Base-by-base conservation (phyloP, 2,888 invertebrate species). In the Amblyjoppa proteus region DNA sequence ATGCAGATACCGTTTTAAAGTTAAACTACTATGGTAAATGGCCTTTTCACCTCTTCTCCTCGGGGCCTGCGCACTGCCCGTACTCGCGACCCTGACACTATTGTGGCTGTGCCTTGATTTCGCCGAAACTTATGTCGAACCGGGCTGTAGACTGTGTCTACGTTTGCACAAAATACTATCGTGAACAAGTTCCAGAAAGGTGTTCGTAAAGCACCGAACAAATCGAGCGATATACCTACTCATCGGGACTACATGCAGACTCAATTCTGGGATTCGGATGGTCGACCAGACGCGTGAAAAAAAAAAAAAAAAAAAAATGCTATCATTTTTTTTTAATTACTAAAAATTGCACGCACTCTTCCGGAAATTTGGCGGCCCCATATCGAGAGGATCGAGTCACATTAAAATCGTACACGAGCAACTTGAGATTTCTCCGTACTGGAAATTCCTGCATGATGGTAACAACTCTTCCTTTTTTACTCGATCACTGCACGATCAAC, bases 11-110 rank as follows among this genome's bases (percentile, higher is more conserved):
- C 11, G 7, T 69, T 61, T 61, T 31, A 28, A 66, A 83, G 73
- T 53, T 38, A 45, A 61, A 53, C 34, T 49, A 41, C 16, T 66
- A 34, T 9, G 49, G 64, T 20, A 74, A 81, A 51, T 69, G 69
- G 74, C 58, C 68, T 80, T 83, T 75, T 75, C 75, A 45, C 38
- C 49, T 76, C 61, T 73, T 68, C 41, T 28, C 28, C 56, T 49
- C 25, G 20, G 69, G 53, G 28, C 34, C 73, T 38, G 38, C 64
- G 38, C 64, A n/a, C 49, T 75, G 5, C 49, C 25, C 13, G 49
- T 34, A 58, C 74, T 38, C 56, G 76, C 75, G 81, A 73, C 84
- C 84, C 58, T 84, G 84, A 84, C 84, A 84, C 73, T 81, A 84
- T 84, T 84, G 66, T 20, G 38, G 66, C 51, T 45, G n/a, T 49